Evolutionary conservation across 2,113 vertebrate species (phyloP).

Genomic region (Poecilia latipinna): DNA sequence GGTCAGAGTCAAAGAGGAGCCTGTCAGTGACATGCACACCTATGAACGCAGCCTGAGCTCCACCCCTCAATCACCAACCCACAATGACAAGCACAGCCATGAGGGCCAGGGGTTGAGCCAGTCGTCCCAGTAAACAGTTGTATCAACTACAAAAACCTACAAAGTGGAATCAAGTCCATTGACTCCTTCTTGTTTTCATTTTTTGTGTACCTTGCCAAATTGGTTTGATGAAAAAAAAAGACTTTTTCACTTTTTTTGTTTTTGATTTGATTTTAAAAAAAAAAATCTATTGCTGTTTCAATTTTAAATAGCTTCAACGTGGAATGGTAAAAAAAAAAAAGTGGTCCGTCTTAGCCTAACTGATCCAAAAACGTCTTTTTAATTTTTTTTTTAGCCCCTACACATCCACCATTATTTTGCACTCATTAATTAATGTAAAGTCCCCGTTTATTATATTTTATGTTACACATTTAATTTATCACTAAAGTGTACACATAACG

Average conservation of each 20-base stretch:
- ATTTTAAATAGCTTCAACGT: slow-evolving; percentile 45
- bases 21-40: slow-evolving; percentile 71
- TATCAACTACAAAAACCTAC: slow-evolving; percentile 59
- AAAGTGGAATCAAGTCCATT: slow-evolving; percentile 44
- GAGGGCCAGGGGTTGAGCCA: slow-evolving; percentile 68
- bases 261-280: background rate
- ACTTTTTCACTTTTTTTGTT: slow-evolving; percentile 6
- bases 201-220: slow-evolving; percentile 73
- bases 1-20: slow-evolving; percentile 77
- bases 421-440: slow-evolving; percentile 11
- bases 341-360: slow-evolving; percentile 33
- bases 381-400: slow-evolving; percentile 6
- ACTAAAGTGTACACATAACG: slow-evolving; percentile 59
- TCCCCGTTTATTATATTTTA: slow-evolving; percentile 38
- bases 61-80: slow-evolving; percentile 56
- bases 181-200: slow-evolving; percentile 26
- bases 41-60: slow-evolving; percentile 74
- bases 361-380: slow-evolving; percentile 39
- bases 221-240: slow-evolving; percentile 57
- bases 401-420: slow-evolving; percentile 29
- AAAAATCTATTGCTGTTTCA: slow-evolving; percentile 36
- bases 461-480: slow-evolving; percentile 26
- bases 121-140: slow-evolving; percentile 71
- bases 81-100: slow-evolving; percentile 73
- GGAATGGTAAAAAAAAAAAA: slow-evolving; percentile 41